Evolutionary conservation across 2,113 vertebrate species (phyloP).

Genomic region (Prunella himalayana): DNA sequence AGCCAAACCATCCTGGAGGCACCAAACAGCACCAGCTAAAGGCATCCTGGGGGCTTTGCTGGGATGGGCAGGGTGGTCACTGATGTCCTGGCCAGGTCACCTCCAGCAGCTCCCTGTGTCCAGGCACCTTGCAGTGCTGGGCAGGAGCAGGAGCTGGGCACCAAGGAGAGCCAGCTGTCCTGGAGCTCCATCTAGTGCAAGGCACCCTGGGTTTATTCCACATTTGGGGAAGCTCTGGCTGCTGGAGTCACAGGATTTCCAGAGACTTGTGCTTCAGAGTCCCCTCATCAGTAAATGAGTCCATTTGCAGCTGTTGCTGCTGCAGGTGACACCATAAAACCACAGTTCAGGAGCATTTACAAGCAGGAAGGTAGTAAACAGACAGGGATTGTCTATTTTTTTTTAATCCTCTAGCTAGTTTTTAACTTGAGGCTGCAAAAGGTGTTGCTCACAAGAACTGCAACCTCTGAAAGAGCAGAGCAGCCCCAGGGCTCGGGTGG

Average conservation of each 20-base stretch:
- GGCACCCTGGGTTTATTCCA: rapidly evolving
- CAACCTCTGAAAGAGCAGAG: not conserved
- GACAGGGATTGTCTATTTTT: not conserved
- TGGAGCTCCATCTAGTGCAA: not conserved
- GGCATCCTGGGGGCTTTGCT: not conserved
- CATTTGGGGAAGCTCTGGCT: not conserved
- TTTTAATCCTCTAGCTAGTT: not conserved
- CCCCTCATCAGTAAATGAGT: not conserved
- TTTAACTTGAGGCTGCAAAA: not conserved
- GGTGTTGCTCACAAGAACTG: not conserved
- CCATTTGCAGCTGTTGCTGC: rapidly evolving
- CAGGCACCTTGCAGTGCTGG: rapidly evolving
- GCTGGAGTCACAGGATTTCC: not conserved
- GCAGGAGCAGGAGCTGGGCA: rapidly evolving
- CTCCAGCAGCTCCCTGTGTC: not conserved
- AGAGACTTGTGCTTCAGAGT: rapidly evolving
- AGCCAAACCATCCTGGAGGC: not conserved
- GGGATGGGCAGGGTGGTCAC: not conserved
- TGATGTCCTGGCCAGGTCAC: rapidly evolving
- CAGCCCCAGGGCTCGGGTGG: not conserved
- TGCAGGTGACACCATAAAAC: not conserved
- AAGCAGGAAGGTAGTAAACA: not conserved
- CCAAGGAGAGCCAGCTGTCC: not conserved
- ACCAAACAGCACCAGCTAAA: not conserved
- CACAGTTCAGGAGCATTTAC: not conserved